These are phyloP conservation scores for Nematostella vectensis DNA, from an alignment of 92 coral and sea anemone genomes.

Conservation along the genomic window DNA sequence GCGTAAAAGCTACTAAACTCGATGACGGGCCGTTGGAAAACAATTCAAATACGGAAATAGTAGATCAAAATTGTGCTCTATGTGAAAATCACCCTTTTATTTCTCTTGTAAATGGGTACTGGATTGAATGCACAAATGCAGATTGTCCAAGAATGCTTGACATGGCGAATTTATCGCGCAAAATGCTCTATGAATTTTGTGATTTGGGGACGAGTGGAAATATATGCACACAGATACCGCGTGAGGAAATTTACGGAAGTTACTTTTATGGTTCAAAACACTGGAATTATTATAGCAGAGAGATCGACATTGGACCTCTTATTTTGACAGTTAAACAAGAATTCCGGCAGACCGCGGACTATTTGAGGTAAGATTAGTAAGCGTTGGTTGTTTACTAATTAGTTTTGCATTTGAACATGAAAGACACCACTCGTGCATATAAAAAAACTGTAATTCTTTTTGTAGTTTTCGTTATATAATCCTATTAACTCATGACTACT, in stretches of 20 bases:
- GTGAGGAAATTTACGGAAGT: conserved; percentile 67
- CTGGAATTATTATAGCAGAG: conserved; percentile 77
- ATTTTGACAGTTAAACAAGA: conserved; percentile 76
- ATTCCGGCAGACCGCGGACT: conserved; percentile 66
- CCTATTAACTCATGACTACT: too few species aligned
- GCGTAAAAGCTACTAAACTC: conserved; percentile 12
- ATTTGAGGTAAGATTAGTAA: conserved; percentile 51
- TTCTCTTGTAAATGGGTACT: conserved; percentile 37
- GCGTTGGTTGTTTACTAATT: too few species aligned
- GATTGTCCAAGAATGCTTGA: conserved; percentile 39
- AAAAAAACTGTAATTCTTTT: too few species aligned
- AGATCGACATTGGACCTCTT: conserved; percentile 68
- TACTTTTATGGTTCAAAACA: conserved; percentile 91
- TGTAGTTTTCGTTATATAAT: too few species aligned
- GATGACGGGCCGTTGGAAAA: too few species aligned
- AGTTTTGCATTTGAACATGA: too few species aligned
- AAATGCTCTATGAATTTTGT: conserved; percentile 26
- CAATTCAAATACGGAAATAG: too few species aligned
- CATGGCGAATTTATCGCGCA: conserved; percentile 11
- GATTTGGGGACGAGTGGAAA: conserved; percentile 50
- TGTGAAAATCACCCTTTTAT: conserved; percentile 47
- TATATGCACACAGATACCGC: conserved; percentile 24
- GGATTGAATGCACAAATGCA: conserved; percentile 52
- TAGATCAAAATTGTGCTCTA: conserved; percentile 10
- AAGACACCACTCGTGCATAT: too few species aligned